A percentile compares a stretch with the other conserved stretches of the same genome.
These are phyloP conservation scores for Bombus difficillimus DNA, from an alignment of 1,140 invertebrate species.

Conservation along the genomic window DNA sequence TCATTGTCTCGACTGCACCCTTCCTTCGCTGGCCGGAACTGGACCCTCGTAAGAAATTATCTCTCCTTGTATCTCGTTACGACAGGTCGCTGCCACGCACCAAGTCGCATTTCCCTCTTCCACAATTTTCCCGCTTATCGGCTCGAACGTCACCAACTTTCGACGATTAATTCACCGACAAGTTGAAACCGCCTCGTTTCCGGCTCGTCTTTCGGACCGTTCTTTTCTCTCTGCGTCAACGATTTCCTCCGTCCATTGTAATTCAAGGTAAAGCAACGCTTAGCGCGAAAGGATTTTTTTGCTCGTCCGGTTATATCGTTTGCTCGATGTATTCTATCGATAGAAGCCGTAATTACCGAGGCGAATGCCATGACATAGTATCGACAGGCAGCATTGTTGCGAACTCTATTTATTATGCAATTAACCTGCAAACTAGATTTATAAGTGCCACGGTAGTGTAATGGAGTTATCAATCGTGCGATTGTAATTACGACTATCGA, in stretches of 20 bases:
- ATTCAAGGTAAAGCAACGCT: not conserved
- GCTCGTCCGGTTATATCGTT: not conserved
- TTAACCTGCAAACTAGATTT: slow-evolving; percentile 21
- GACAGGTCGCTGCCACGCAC: slow-evolving; percentile 20
- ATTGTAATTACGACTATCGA: slow-evolving; percentile 1
- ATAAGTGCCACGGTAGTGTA: slow-evolving; percentile 4
- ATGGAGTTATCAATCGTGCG: slow-evolving; percentile 19
- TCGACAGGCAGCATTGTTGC: slow-evolving; percentile 30
- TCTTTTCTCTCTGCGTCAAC: not conserved
- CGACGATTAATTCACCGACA: slow-evolving; percentile 12
- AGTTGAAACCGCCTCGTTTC: not conserved
- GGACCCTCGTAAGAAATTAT: not conserved
- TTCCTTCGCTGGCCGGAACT: too few species aligned
- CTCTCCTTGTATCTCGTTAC: not conserved
- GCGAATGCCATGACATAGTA: slow-evolving; percentile 25
- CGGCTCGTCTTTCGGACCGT: too few species aligned
- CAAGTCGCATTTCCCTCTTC: not conserved
- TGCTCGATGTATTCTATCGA: not conserved
- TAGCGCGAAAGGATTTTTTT: slow-evolving; percentile 4
- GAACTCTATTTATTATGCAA: slow-evolving; percentile 36
- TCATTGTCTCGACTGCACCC: not conserved
- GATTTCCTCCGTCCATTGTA: not conserved
- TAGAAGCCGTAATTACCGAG: slow-evolving; percentile 16
- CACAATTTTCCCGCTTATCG: not conserved
- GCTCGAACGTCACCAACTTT: not conserved